phyloP scores from a whole-genome alignment of 2,113 vertebrate genomes.

The Blennius ocellaris region DNA sequence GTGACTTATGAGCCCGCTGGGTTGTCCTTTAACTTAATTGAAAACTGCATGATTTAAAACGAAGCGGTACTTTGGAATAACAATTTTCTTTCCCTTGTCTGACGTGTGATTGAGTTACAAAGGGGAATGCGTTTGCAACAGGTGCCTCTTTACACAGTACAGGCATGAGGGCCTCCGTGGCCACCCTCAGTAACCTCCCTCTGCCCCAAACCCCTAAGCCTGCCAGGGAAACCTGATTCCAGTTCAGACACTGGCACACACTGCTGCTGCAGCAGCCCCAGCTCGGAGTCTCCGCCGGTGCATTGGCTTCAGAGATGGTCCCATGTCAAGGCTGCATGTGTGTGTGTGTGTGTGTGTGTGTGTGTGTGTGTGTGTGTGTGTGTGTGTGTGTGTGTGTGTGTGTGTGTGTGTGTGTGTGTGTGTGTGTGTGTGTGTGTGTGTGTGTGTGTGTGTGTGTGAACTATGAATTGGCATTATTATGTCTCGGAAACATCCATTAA shows the following conservation, averaged over 20 bases:
- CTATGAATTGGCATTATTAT: background rate
- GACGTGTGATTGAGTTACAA: constrained; percentile 82
- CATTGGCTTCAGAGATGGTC: constrained; percentile 50
- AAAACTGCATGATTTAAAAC: constrained; percentile 75
- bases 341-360: constrained; percentile 22
- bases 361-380: constrained; percentile 25
- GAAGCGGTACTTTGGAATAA: constrained; percentile 75
- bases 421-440: constrained; percentile 23
- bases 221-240: constrained; percentile 81
- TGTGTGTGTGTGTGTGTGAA: constrained; percentile 20
- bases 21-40: constrained; percentile 59
- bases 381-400: constrained; percentile 23
- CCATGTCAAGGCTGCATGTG: constrained; percentile 19
- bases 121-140: constrained; percentile 82
- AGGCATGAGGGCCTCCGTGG: constrained; percentile 74
- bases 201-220: constrained; percentile 71
- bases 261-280: constrained; percentile 45
- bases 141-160: constrained; percentile 78
- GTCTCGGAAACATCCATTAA: background rate
- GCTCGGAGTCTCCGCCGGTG: constrained; percentile 38
- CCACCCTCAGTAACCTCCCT: constrained; percentile 79
- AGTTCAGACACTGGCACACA: constrained; percentile 73
- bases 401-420: constrained; percentile 23
- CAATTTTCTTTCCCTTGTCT: constrained; percentile 80
- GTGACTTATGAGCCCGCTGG: constrained; percentile 46